Evolutionary conservation across 2,888 invertebrate genomes (phyloP).

Genomic region (Zygaena filipendulae): DNA sequence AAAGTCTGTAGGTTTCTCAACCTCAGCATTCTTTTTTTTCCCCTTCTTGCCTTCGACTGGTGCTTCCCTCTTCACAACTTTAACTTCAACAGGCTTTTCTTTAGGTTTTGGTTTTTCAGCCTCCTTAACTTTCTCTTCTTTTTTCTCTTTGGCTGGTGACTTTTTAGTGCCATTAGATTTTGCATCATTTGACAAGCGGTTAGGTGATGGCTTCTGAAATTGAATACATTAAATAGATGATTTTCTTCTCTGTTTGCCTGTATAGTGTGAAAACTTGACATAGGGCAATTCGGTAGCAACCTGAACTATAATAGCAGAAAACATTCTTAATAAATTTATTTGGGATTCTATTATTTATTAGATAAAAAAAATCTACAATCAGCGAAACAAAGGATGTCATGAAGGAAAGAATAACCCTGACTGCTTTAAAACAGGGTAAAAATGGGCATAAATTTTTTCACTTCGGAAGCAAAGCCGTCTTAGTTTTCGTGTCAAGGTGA

Average conservation of each 20-base stretch:
- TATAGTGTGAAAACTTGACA: too few species aligned
- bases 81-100: conserved; percentile 40
- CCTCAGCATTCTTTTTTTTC: conserved; percentile 68
- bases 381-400: too few species aligned
- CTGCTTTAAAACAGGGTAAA: too few species aligned
- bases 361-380: too few species aligned
- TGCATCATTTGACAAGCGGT: conserved; percentile 68
- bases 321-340: too few species aligned
- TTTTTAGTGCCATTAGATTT: conserved; percentile 70
- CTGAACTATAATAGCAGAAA: too few species aligned
- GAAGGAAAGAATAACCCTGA: too few species aligned
- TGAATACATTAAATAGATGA: conserved; percentile 8
- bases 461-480: too few species aligned
- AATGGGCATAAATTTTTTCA: too few species aligned
- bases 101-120: conserved; percentile 59
- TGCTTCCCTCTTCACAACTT: conserved; percentile 50
- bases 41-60: conserved; percentile 59
- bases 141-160: conserved; percentile 63
- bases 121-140: conserved; percentile 66
- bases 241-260: neutral
- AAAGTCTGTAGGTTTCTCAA: conserved; percentile 77
- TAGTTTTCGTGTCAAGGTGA: too few species aligned
- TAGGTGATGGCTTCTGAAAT: conserved; percentile 70
- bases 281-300: too few species aligned
- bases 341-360: too few species aligned